These are phyloP conservation scores for Enteromius mattozi DNA, from an alignment of 2,797 vertebrate genomes.

Conservation along the genomic window DNA sequence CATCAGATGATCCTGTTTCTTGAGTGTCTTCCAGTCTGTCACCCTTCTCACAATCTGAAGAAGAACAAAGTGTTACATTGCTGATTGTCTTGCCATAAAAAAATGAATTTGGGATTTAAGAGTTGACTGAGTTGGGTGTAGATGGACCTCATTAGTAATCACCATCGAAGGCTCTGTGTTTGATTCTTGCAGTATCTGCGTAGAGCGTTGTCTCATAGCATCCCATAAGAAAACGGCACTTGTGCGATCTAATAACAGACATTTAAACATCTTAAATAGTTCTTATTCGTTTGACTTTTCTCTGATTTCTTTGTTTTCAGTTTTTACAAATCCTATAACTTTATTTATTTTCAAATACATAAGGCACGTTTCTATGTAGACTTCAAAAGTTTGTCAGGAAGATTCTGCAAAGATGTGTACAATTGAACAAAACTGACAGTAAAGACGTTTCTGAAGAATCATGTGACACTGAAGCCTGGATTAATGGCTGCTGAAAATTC, in stretches of 20 bases:
- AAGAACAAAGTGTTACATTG: slow-evolving; percentile 11
- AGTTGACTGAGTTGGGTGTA: not conserved
- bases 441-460: not conserved
- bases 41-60: slow-evolving; percentile 38
- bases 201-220: slow-evolving; percentile 64
- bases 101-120: not conserved
- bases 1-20: slow-evolving; percentile 46
- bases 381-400: not conserved
- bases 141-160: not conserved
- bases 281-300: not conserved
- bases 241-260: slow-evolving; percentile 59
- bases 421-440: not conserved
- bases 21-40: slow-evolving; percentile 42
- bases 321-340: not conserved
- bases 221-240: slow-evolving; percentile 70
- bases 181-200: slow-evolving; percentile 50
- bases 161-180: slow-evolving; percentile 22
- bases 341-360: not conserved
- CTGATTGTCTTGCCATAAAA: not conserved
- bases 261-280: not conserved
- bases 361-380: not conserved
- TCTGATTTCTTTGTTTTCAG: not conserved
- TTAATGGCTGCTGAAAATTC: not conserved
- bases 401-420: no score
- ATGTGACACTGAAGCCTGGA: not conserved